These are phyloP conservation scores for Yasuhikotakia modesta DNA, from an alignment of 2,797 vertebrate species.

Conservation along the genomic window DNA sequence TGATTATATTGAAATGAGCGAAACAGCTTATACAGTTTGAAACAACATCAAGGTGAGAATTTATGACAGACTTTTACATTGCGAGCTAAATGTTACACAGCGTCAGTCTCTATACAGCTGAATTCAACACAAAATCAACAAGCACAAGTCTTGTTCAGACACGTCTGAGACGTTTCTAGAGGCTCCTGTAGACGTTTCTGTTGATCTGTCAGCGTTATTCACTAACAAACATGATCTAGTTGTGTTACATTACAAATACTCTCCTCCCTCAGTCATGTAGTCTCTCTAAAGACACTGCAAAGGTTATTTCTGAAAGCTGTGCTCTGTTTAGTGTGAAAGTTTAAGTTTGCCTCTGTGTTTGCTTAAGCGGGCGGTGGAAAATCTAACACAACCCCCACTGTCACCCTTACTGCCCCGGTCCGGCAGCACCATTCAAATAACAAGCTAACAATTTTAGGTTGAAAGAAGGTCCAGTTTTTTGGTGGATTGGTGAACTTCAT, in stretches of 20 bases:
- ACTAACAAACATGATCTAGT: not conserved
- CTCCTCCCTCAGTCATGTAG: not conserved
- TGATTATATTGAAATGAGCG: not conserved
- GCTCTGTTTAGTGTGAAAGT: slow-evolving; percentile 5
- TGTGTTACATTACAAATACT: not conserved
- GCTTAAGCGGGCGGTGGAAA: slow-evolving; percentile 30
- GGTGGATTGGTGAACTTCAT: too few species aligned
- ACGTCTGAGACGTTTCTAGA: not conserved
- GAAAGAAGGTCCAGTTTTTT: too few species aligned
- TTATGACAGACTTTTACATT: not conserved
- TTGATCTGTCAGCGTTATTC: not conserved
- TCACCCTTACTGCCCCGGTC: slow-evolving; percentile 9
- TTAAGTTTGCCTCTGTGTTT: slow-evolving; percentile 28
- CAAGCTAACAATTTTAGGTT: too few species aligned
- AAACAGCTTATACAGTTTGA: not conserved
- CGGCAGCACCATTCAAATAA: slow-evolving; percentile 16
- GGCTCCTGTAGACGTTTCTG: too few species aligned
- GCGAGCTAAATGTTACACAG: not conserved
- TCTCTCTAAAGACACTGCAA: not conserved
- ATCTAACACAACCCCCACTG: slow-evolving; percentile 29
- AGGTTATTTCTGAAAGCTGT: not conserved
- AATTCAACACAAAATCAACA: not conserved
- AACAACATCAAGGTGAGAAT: not conserved
- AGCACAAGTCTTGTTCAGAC: slow-evolving; percentile 11
- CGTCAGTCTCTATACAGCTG: not conserved